Evolutionary conservation across 2,797 vertebrate genomes (phyloP).

Genomic region (Siniperca undulata): DNA sequence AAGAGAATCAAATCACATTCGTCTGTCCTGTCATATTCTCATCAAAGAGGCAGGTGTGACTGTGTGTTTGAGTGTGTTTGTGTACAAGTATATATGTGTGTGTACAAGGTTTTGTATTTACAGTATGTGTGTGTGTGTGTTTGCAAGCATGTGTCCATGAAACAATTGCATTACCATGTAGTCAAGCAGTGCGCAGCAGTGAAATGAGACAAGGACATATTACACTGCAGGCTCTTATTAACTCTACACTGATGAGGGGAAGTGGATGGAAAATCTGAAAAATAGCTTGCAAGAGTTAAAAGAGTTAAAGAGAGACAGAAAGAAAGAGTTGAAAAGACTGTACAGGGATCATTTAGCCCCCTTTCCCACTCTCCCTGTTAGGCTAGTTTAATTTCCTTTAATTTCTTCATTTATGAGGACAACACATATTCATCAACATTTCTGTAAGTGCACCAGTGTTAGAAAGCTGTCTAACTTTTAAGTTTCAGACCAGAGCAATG

Average conservation of each 20-base stretch:
- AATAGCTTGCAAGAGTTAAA: slow-evolving; percentile 7
- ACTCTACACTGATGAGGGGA: slow-evolving; percentile 37
- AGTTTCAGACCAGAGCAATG: background rate
- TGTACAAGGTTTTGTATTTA: slow-evolving; percentile 20
- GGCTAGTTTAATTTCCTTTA: background rate
- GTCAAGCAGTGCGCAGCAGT: slow-evolving; percentile 88
- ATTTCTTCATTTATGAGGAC: background rate
- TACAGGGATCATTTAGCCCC: too few species aligned
- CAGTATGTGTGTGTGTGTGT: slow-evolving; percentile 39
- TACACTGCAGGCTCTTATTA: slow-evolving; percentile 78
- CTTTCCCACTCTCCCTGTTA: background rate
- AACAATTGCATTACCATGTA: slow-evolving; percentile 93
- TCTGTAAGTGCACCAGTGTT: too few species aligned
- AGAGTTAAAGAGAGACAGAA: slow-evolving; percentile 2
- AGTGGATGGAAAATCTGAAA: slow-evolving; percentile 10
- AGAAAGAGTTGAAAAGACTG: background rate
- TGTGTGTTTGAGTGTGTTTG: slow-evolving; percentile 17
- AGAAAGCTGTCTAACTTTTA: background rate
- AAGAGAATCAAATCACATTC: slow-evolving; percentile 95
- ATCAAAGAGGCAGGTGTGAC: slow-evolving; percentile 83
- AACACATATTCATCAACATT: too few species aligned
- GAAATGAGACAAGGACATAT: slow-evolving; percentile 87
- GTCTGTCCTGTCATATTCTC: slow-evolving; percentile 94
- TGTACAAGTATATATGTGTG: background rate
- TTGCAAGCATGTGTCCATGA: slow-evolving; percentile 43